Evolutionary conservation across 2,888 invertebrate genomes (phyloP).

Genomic region (Phyllotreta striolata): DNA sequence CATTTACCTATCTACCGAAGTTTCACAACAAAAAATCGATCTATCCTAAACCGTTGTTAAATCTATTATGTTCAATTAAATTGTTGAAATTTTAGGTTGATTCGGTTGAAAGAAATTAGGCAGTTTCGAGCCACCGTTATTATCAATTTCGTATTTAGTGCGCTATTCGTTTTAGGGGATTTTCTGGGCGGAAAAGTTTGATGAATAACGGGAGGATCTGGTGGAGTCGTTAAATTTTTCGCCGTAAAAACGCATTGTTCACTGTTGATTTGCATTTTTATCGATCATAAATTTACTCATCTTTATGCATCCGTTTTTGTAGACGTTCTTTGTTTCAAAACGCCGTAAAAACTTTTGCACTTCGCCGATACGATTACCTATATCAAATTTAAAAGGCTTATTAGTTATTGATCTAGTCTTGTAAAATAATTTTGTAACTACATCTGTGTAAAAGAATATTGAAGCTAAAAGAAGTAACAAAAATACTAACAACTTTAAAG

Average conservation of each 20-base stretch:
- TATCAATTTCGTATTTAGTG: conserved; percentile 14
- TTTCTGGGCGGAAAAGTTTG: conserved; percentile 5
- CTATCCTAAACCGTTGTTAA: no score
- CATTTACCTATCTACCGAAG: background rate
- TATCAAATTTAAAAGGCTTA: no score
- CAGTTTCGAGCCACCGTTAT: background rate
- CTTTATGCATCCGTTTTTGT: conserved; percentile 30
- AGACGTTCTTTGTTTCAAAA: conserved; percentile 18
- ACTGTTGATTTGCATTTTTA: conserved; percentile 42
- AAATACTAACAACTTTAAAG: no score
- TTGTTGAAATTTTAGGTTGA: background rate
- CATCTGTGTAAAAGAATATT: no score
- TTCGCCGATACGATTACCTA: conserved; percentile 1
- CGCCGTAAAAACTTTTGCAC: conserved; percentile 7
- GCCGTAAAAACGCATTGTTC: conserved; percentile 48
- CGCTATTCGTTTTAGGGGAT: background rate
- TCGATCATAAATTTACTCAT: conserved; percentile 38
- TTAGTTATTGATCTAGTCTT: no score
- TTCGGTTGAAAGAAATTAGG: background rate
- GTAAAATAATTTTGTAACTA: no score
- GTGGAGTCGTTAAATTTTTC: conserved; percentile 42
- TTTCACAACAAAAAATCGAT: conserved; percentile 4
- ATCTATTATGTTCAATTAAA: no score
- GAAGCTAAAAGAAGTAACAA: no score
- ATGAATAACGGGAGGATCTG: conserved; percentile 34